Percentiles rank a stretch among this genome's conserved stretches.
phyloP scores from a whole-genome alignment of 2,888 invertebrate genomes.

The Lysandra bellargus region DNA sequence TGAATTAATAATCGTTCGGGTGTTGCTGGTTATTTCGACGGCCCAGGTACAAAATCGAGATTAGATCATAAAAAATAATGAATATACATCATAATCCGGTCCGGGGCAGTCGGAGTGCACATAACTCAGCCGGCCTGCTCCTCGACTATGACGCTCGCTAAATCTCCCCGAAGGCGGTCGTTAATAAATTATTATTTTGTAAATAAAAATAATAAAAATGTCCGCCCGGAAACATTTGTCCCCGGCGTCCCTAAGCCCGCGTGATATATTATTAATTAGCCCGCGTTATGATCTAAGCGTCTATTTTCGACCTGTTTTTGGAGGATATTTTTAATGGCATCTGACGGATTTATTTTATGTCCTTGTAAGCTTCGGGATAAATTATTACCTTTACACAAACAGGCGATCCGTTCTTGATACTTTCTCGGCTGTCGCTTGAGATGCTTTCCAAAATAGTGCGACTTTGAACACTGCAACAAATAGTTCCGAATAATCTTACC shows the following conservation, averaged over 20 bases:
- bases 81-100: conserved; percentile 22
- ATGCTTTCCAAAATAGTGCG: conserved; percentile 18
- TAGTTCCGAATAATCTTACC: conserved; percentile 23
- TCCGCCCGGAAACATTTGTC: conserved; percentile 77
- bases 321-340: conserved; percentile 28
- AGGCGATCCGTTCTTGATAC: conserved; percentile 9
- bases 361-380: conserved; percentile 27
- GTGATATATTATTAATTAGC: conserved; percentile 79
- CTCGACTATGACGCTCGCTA: conserved; percentile 75
- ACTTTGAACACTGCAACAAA: conserved; percentile 21
- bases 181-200: conserved; percentile 76
- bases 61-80: conserved; percentile 27
- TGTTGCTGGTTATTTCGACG: conserved; percentile 7
- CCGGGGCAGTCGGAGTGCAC: conserved; percentile 44
- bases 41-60: conserved; percentile 16
- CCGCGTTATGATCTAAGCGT: conserved; percentile 32
- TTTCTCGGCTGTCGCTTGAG: neutral
- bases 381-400: conserved; percentile 13
- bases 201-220: conserved; percentile 78
- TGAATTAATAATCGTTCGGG: neutral
- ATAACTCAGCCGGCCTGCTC: conserved; percentile 67
- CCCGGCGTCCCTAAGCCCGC: conserved; percentile 72
- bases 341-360: conserved; percentile 30
- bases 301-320: conserved; percentile 30
- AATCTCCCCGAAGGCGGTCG: conserved; percentile 78